Percentiles rank a stretch among this genome's conserved stretches.
Evolutionary conservation across 2,888 invertebrate species (phyloP).

Genomic region (Drosophila atripex): DNA sequence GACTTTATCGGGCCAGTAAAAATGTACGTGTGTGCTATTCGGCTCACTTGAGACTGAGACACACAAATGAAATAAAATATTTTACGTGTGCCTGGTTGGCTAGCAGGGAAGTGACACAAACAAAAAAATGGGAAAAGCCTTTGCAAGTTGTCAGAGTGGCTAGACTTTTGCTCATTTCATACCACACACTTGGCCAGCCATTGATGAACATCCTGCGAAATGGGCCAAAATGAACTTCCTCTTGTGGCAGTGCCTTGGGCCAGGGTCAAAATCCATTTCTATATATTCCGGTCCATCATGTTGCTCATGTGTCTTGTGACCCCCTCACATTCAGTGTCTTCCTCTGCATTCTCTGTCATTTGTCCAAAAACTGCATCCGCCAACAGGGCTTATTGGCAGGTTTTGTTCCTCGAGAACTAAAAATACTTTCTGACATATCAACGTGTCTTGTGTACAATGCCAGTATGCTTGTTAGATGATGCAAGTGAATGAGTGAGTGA

Average conservation of each 20-base stretch:
- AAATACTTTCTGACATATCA: slow-evolving; percentile 78
- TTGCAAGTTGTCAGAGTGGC: slow-evolving; percentile 62
- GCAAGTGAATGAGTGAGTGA: slow-evolving; percentile 18
- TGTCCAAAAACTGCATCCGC: slow-evolving; percentile 74
- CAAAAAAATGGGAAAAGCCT: slow-evolving; percentile 38
- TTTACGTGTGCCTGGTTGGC: slow-evolving; percentile 52
- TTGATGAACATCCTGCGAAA: slow-evolving; percentile 56
- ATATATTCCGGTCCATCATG: slow-evolving; percentile 63
- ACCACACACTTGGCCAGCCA: slow-evolving; percentile 43
- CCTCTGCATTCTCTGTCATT: slow-evolving; percentile 64
- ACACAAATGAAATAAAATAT: slow-evolving; percentile 71
- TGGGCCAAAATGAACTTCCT: slow-evolving; percentile 52
- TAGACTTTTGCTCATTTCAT: slow-evolving; percentile 72
- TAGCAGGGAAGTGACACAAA: slow-evolving; percentile 27
- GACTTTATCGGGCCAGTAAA: slow-evolving; percentile 36
- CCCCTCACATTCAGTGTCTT: slow-evolving; percentile 26
- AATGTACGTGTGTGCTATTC: slow-evolving; percentile 17
- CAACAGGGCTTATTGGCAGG: slow-evolving; percentile 70
- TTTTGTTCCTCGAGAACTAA: slow-evolving; percentile 74
- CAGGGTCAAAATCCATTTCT: slow-evolving; percentile 49
- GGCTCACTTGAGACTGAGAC: slow-evolving; percentile 66
- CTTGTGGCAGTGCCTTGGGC: slow-evolving; percentile 2
- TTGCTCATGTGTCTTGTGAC: slow-evolving; percentile 56
- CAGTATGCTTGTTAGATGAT: slow-evolving; percentile 27
- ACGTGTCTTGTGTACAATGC: slow-evolving; percentile 53